A percentile compares a stretch with the other conserved stretches of the same genome.
Conservation (phyloP, 2,113 vertebrate species). For the Caranx ignobilis region DNA sequence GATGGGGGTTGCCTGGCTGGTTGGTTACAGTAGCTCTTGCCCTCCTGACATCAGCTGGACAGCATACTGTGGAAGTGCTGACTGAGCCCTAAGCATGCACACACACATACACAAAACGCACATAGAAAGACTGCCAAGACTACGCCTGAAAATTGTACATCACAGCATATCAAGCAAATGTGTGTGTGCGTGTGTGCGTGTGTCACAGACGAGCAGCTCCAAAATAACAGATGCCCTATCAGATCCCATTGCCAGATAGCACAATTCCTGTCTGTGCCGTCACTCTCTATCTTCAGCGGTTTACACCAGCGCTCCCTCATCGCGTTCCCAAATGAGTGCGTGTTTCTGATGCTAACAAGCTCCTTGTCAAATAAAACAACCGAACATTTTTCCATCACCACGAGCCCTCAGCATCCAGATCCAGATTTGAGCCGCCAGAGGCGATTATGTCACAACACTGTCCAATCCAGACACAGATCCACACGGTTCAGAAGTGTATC, state of each 20-base stretch:
- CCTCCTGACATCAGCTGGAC: constrained; percentile 78
- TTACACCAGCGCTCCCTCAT: constrained; percentile 27
- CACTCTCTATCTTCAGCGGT: constrained; percentile 37
- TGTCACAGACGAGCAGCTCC: constrained; percentile 30
- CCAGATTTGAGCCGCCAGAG: constrained; percentile 57
- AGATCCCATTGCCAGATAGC: constrained; percentile 49
- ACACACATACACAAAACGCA: constrained; percentile 25
- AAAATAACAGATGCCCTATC: constrained; percentile 57
- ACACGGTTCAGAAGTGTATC: constrained; percentile 57
- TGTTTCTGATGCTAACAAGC: constrained; percentile 57
- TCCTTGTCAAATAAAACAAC: constrained; percentile 57
- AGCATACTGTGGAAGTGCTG: constrained; percentile 71
- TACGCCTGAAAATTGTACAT: constrained; percentile 71
- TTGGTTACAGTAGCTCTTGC: constrained; percentile 58
- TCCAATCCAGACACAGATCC: constrained; percentile 40
- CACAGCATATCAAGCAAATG: constrained; percentile 67
- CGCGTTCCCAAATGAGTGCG: constrained; percentile 34
- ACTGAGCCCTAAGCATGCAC: constrained; percentile 55
- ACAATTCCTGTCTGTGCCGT: constrained; percentile 26
- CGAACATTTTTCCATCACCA: constrained; percentile 56
- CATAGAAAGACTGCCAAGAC: constrained; percentile 70
- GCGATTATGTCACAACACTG: constrained; percentile 56
- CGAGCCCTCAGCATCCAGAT: constrained; percentile 48
- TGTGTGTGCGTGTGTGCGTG: constrained; percentile 29
- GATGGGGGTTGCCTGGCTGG: constrained; percentile 59